Conservation (phyloP, 2,113 vertebrate species). For the Crotalus horridus region DNA sequence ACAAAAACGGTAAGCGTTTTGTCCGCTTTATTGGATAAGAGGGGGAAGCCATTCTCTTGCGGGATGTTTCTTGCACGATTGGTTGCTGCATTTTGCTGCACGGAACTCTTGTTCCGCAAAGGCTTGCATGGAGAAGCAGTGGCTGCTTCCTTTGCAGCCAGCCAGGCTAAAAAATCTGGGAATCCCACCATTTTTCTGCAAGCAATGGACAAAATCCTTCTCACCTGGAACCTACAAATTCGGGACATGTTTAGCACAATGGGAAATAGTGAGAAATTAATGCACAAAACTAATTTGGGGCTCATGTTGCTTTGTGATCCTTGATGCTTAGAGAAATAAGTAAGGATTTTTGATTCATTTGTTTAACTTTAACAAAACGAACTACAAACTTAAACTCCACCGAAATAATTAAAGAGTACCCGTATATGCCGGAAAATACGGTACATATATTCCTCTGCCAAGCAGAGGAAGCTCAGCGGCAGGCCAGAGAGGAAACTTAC, state of each 20-base stretch:
- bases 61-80: not conserved
- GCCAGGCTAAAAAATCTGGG: not conserved
- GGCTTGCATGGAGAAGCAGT: not conserved
- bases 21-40: not conserved
- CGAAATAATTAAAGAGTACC: not conserved
- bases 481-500: too few species aligned
- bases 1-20: not conserved
- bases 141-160: not conserved
- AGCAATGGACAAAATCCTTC: not conserved
- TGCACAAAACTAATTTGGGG: not conserved
- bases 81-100: not conserved
- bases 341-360: not conserved
- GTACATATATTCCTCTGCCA: too few species aligned
- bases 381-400: not conserved
- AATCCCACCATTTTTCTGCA: not conserved
- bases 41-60: not conserved
- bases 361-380: not conserved
- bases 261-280: not conserved
- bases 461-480: too few species aligned
- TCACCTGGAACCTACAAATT: not conserved
- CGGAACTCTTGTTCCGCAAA: not conserved
- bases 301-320: not conserved
- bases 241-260: not conserved
- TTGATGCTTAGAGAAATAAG: not conserved
- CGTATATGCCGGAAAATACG: too few species aligned